A percentile compares a stretch with the other conserved stretches of the same genome.
Evolutionary conservation across 2,888 invertebrate genomes (phyloP).

Genomic region (Uloborus plumipes): DNA sequence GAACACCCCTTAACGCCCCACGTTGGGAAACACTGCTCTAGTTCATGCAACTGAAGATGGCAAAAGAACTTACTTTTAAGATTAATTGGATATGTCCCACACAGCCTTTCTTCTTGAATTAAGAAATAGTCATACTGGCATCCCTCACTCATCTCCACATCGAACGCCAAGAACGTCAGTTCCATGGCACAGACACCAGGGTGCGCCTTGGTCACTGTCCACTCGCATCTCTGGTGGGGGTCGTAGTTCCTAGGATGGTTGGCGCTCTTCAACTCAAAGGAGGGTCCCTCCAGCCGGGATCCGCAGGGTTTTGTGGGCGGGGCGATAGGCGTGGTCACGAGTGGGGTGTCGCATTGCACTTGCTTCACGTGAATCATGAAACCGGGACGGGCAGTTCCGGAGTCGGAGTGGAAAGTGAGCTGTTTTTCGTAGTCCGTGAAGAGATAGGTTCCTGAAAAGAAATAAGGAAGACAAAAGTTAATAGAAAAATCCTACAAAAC

Average conservation of each 20-base stretch:
- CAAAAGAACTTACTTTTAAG: constrained; percentile 52
- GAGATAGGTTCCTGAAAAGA: constrained; percentile 56
- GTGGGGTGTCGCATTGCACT: constrained; percentile 34
- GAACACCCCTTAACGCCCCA: no score
- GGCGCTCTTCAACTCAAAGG: constrained; percentile 66
- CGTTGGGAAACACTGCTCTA: no score
- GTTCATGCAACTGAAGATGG: no score
- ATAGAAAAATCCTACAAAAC: no score
- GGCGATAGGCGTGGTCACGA: constrained; percentile 9
- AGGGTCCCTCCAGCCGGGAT: constrained; percentile 41
- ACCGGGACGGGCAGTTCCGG: constrained; percentile 57
- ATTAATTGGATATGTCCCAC: constrained; percentile 65
- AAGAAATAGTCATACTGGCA: constrained; percentile 67
- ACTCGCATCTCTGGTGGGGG: constrained; percentile 66
- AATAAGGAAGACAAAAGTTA: no score
- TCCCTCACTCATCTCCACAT: constrained; percentile 66
- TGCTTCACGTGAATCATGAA: constrained; percentile 62
- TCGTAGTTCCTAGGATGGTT: constrained; percentile 67
- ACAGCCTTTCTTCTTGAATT: constrained; percentile 66
- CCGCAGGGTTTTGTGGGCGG: constrained; percentile 62
- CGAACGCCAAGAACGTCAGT: constrained; percentile 67
- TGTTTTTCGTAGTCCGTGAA: constrained; percentile 62
- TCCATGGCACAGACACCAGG: constrained; percentile 66
- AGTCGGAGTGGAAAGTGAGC: constrained; percentile 65
- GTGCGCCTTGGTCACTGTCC: constrained; percentile 61